These are phyloP conservation scores for Eriosoma lanigerum DNA, from an alignment of 1,140 invertebrate genomes.

Conservation along the genomic window DNA sequence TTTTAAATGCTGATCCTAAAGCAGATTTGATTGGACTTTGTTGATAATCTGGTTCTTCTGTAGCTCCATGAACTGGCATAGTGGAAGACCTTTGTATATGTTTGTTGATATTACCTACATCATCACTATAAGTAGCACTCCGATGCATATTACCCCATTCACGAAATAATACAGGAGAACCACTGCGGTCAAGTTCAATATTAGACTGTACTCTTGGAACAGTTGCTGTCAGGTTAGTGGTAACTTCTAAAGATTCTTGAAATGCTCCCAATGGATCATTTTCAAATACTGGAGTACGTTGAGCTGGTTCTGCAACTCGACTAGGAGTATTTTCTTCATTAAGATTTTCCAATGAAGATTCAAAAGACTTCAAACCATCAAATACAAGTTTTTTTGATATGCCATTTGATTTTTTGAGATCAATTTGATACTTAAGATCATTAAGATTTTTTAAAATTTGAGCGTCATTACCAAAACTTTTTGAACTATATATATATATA, in stretches of 20 bases:
- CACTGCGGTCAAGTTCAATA: conserved; percentile 56
- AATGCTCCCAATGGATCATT: conserved; percentile 86
- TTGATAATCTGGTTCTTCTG: conserved; percentile 56
- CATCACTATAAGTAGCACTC: conserved; percentile 27
- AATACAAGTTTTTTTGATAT: conserved; percentile 44
- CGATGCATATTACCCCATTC: conserved; percentile 40
- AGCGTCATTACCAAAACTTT: conserved; percentile 75
- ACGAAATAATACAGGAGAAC: conserved; percentile 54
- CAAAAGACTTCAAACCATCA: conserved; percentile 33
- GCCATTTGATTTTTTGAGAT: conserved; percentile 50
- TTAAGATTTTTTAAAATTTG: conserved; percentile 73
- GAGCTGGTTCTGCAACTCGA: conserved; percentile 23
- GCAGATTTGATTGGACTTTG: conserved; percentile 72
- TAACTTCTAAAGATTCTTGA: conserved; percentile 60
- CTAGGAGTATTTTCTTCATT: conserved; percentile 45
- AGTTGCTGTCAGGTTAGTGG: not conserved
- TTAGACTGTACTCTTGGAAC: conserved; percentile 53
- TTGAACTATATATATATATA: conserved; percentile 60
- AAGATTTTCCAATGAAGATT: conserved; percentile 46
- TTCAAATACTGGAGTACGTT: conserved; percentile 78
- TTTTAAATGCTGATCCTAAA: conserved; percentile 74
- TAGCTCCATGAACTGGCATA: conserved; percentile 66
- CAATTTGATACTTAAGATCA: conserved; percentile 56
- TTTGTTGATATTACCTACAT: conserved; percentile 56
- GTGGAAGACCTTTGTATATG: conserved; percentile 76